Evolutionary conservation across 2,888 invertebrate genomes (phyloP), one percentile per base, ranked within the genome.

Genomic region (Coremacera marginata): DNA sequence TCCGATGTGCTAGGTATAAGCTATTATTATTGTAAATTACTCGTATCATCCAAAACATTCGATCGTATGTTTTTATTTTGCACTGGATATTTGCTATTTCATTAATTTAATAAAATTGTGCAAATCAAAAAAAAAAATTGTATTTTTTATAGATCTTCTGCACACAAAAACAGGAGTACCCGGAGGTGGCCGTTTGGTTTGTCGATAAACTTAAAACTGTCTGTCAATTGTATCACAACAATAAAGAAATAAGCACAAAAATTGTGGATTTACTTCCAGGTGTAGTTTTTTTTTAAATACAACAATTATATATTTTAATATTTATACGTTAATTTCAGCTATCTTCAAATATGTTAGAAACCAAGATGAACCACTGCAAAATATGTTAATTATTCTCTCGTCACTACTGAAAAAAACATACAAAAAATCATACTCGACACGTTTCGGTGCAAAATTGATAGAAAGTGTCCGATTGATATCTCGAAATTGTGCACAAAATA

Each of bases 191-290:
- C 2, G 49, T 72, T 27, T 89, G 89, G 89, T 82, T 88, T 74
- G 83, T 85, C 16, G 79, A 79, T 0, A 83, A 84, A 70, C 67
- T 89, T 1, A 86, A 86, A 75, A 78, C 74, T 0, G 81, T 89
- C 25, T 88, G 87, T 49, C 81, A 81, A 74, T 71, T 83, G 11
- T 83, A 86, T 63, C 77, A 87, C 70, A 83, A 82, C 9, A 82
- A 88, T 72, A 76, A 83, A 16, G 81, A 84, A 44, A 80, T 87
- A 11, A 86, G 86, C 22, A 79, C 81, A 57, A 67, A 81, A 7
- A 80, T 89, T 14, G 82, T 88, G 4, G 85, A 85, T 8, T 80
- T 86, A 57, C 70, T 89, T 37, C 84, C 88, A 70, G 85, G 88
- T 88, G 80, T 81, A 78, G 77, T 60, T n/a, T n/a, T n/a, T n/a